Percentiles rank a stretch among this genome's conserved stretches.
Conservation (phyloP, 2,888 invertebrate genomes). For the Zaprionus bogoriensis region DNA sequence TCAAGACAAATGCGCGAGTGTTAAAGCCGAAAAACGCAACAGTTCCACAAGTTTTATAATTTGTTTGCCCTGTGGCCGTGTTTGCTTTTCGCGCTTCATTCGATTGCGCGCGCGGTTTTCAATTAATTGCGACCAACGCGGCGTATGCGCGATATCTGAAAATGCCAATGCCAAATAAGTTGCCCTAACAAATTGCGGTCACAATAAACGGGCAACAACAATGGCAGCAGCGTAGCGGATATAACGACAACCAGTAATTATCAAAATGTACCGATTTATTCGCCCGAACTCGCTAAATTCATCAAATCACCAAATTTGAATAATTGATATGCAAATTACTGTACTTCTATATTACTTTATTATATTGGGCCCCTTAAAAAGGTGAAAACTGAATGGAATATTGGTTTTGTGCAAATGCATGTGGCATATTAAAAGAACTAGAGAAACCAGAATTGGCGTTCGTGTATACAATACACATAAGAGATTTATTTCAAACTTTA, state of each 20-base stretch:
- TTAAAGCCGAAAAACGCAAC: neutral
- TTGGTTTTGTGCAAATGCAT: no score
- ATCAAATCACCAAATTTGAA: no score
- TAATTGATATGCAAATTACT: no score
- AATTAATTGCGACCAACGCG: slow-evolving; percentile 1
- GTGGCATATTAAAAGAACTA: no score
- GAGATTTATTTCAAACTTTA: no score
- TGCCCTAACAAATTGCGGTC: neutral
- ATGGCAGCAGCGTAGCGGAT: neutral
- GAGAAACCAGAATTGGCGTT: no score
- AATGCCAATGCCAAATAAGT: neutral
- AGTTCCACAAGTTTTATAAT: slow-evolving; percentile 7
- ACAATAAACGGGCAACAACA: neutral
- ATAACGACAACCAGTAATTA: slow-evolving; percentile 1
- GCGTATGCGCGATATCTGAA: slow-evolving; percentile 10
- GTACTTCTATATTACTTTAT: no score
- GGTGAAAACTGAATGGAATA: no score
- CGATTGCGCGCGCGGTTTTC: neutral
- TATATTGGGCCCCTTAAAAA: no score
- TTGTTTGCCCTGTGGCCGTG: neutral
- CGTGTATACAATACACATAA: no score
- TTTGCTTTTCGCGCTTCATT: neutral
- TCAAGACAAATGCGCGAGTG: slow-evolving; percentile 7
- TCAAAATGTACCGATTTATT: neutral
- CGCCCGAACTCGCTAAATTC: neutral